phyloP scores from a whole-genome alignment of 2,113 vertebrate species.

The Anolis sagrei region DNA sequence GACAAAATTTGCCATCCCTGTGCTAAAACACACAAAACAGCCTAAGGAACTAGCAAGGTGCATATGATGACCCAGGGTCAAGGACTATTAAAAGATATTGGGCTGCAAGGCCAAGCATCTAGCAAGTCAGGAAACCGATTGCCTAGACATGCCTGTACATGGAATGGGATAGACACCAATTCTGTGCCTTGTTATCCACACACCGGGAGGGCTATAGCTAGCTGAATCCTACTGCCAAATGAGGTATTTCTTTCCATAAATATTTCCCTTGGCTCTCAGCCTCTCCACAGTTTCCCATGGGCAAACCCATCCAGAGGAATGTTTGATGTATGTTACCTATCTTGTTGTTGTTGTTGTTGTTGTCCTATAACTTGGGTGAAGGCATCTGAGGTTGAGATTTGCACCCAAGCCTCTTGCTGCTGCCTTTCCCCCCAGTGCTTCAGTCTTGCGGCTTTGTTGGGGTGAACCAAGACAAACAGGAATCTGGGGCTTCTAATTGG shows the following conservation, averaged over 20 bases:
- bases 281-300: background rate
- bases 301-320: conserved; percentile 4
- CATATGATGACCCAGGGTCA: no score
- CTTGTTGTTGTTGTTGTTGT: background rate
- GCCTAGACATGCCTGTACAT: background rate
- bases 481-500: conserved; percentile 19
- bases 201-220: background rate
- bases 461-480: background rate
- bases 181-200: background rate
- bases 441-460: background rate
- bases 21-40: no score
- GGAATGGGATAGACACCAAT: background rate
- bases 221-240: background rate
- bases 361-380: background rate
- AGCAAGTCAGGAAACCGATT: no score
- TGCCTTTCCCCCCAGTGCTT: background rate
- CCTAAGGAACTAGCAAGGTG: no score
- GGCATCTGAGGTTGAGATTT: background rate
- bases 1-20: no score
- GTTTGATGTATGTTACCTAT: background rate
- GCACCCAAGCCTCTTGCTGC: background rate
- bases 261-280: background rate
- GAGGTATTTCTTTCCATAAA: background rate
- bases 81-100: no score
- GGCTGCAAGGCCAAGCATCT: no score